Evolutionary conservation across 1,140 invertebrate genomes (phyloP).

Genomic region (Trichoplusia ni): DNA sequence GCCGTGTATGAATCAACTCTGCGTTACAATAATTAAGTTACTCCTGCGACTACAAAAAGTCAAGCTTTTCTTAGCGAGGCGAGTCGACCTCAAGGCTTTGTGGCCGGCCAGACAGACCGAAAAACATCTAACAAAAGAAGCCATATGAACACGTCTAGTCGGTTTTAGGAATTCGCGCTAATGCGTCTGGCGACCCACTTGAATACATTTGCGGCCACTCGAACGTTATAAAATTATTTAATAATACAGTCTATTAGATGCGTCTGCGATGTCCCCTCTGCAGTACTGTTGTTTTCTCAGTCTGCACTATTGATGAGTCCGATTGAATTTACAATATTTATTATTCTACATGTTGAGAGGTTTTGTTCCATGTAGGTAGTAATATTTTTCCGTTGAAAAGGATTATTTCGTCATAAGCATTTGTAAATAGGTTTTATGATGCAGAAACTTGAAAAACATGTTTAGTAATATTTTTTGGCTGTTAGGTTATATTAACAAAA

Average conservation of each 20-base stretch:
- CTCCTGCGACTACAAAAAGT: constrained; percentile 7
- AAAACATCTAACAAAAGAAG: constrained; percentile 52
- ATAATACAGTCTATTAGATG: constrained; percentile 35
- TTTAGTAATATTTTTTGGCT: too few species aligned
- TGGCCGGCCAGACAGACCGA: constrained; percentile 35
- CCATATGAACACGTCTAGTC: constrained; percentile 52
- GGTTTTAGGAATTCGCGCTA: constrained; percentile 60
- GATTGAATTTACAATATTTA: too few species aligned
- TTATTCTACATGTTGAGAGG: too few species aligned
- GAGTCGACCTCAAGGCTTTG: constrained; percentile 36
- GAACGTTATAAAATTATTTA: constrained; percentile 43
- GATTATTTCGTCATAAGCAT: too few species aligned
- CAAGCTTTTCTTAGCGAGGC: constrained; percentile 8
- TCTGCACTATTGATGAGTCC: too few species aligned
- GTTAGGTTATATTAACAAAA: too few species aligned
- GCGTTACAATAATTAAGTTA: constrained; percentile 10
- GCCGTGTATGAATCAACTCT: constrained; percentile 12
- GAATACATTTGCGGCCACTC: constrained; percentile 43
- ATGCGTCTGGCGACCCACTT: constrained; percentile 66
- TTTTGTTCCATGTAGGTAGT: too few species aligned
- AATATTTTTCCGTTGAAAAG: too few species aligned
- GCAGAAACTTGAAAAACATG: too few species aligned
- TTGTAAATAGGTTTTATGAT: too few species aligned
- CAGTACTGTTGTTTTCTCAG: too few species aligned
- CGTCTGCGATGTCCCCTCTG: constrained; percentile 31